A percentile compares a stretch with the other conserved stretches of the same genome.
Evolutionary conservation across 2,797 vertebrate genomes (phyloP).

Genomic region (Melanotaenia parkinsoni): DNA sequence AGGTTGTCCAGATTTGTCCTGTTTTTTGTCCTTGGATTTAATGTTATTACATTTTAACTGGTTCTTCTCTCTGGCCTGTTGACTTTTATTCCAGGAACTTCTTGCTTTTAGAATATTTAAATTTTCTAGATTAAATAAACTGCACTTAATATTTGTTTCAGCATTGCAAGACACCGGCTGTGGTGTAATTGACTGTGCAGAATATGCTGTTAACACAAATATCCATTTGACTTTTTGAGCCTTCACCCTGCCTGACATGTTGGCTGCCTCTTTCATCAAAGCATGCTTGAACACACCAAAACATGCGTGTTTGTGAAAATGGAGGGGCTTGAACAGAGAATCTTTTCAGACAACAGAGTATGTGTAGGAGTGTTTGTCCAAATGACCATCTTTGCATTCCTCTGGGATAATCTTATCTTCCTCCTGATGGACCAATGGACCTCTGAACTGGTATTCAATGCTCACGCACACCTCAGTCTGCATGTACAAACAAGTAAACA

Average conservation of each 20-base stretch:
- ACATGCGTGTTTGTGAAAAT: slow-evolving; percentile 20
- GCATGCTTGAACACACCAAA: slow-evolving; percentile 10
- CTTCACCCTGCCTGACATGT: not conserved
- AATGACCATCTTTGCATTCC: slow-evolving; percentile 72
- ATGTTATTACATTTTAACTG: not conserved
- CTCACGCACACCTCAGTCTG: slow-evolving; percentile 11
- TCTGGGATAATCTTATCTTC: slow-evolving; percentile 81
- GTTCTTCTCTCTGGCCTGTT: not conserved
- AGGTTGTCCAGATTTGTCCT: no score
- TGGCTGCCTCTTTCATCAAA: not conserved
- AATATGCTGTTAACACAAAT: not conserved
- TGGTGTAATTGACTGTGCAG: not conserved
- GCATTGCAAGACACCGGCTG: not conserved
- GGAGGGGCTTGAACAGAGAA: slow-evolving; percentile 4
- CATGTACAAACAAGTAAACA: slow-evolving; percentile 38
- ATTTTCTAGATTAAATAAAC: not conserved
- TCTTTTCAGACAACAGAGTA: slow-evolving; percentile 25
- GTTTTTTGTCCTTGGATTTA: not conserved
- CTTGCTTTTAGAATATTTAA: not conserved
- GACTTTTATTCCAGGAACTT: not conserved
- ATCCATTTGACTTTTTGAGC: not conserved
- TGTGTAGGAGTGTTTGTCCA: slow-evolving; percentile 59
- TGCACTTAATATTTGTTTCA: not conserved
- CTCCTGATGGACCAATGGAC: slow-evolving; percentile 69
- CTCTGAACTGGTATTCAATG: slow-evolving; percentile 54